Evolutionary conservation across 2,888 invertebrate species (phyloP), one percentile per base, ranked within the genome.

Genomic region (Tiphia femorata): DNA sequence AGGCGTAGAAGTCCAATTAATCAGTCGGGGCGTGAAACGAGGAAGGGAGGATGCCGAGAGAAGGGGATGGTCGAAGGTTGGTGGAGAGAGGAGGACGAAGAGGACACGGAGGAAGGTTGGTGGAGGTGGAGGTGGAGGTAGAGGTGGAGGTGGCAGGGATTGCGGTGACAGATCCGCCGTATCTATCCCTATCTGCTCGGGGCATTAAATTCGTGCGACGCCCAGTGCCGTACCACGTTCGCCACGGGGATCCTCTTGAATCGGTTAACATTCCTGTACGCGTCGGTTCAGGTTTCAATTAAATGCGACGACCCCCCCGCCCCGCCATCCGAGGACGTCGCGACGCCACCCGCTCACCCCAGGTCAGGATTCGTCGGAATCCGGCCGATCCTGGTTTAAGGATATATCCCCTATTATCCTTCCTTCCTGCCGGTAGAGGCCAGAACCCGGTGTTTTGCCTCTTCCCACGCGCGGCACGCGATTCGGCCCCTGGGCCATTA

Each of bases 21-120:
- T 80, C 81, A 81, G 77, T 60, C 77, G 72, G 71, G 77, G 80
- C 78, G 80, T 80, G 79, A 81, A 80, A 80, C 76, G 78, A 76
- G 74, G 68, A 74, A 62, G 62, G 67, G 62, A 43, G 48, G 43
- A 49, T 33, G 51, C 47, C 46, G 25, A 46, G 48, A 50, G 25
- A 30, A 20, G 37, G 14, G 37, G 43, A 25, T 47, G 38, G 19
- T 17, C 37, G 37, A 37, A 25, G 37, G 21, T 35, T 48, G 54
- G n/a, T 59, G 58, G 52, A 52, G 27, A 33, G 38, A 35, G 14
- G 41, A 46, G 40, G 23, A 48, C 30, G 46, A 37, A 41, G 41
- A 3, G 40, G 23, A 2, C 30, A 7, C 10, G 30, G 30, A n/a
- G 50, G 35, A 17, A 37, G 30, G 56, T 50, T 10, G 12, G 43